These are phyloP conservation scores for Marisa cornuarietis DNA, from an alignment of 1,140 invertebrate species.

Conservation along the genomic window DNA sequence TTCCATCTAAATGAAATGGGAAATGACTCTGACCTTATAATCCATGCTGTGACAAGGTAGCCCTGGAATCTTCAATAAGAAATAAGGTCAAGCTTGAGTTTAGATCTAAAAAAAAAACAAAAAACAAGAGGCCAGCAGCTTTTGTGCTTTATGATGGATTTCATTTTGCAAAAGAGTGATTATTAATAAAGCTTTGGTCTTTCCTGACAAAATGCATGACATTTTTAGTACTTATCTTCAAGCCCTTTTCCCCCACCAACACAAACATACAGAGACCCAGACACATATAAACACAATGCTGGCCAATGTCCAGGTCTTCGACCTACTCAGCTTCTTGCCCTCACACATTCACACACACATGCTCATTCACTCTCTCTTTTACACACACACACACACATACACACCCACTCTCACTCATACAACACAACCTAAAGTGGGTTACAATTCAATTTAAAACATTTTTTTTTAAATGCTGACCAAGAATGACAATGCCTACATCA, in stretches of 20 bases:
- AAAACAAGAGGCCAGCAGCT: neutral
- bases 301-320: too few species aligned
- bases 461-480: neutral
- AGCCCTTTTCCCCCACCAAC: neutral
- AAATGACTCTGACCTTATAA: too few species aligned
- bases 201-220: neutral
- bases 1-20: neutral
- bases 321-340: too few species aligned
- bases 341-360: neutral
- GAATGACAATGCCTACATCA: neutral
- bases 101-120: neutral
- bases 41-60: too few species aligned
- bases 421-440: neutral
- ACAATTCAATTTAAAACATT: neutral
- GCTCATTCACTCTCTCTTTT: too few species aligned
- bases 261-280: neutral
- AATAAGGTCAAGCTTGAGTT: too few species aligned
- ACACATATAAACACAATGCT: neutral
- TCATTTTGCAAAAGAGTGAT: neutral
- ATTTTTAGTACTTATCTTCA: conserved; percentile 30
- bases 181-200: neutral
- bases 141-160: neutral
- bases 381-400: neutral
- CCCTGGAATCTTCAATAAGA: too few species aligned
- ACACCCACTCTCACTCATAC: neutral